Evolutionary conservation across 1,140 invertebrate genomes (phyloP), one percentile per base, ranked within the genome.

Genomic region (Zaprionus lachaisei): DNA sequence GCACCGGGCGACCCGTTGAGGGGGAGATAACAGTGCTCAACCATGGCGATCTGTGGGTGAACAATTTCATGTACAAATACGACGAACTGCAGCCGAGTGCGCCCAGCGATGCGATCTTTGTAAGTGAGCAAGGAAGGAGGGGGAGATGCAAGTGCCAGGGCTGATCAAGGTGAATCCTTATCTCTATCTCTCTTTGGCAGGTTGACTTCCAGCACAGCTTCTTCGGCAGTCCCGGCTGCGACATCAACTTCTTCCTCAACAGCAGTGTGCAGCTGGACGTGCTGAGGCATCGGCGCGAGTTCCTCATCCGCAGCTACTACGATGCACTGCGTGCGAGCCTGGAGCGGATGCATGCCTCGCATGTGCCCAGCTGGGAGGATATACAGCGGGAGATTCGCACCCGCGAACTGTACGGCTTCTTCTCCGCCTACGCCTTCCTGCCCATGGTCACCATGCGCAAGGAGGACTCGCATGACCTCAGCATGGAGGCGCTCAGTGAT

Each of bases 31-130:
- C 83, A 0, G 93, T 94, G 0, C 76, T 94, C 12, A 91, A 93
- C 58, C 94, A 94, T 77, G 94, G 94, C 9, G 94, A 94, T 78
- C 94, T 94, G 28, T 94, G 94, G 94, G 93, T 93, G 12, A 94
- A 94, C 72, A 94, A 94, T 70, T 94, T 94, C 72, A 93, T 94
- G 92, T 94, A 94, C 77, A 93, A 93, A 84, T 94, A 94, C 68
- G 68, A 93, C 28, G 91, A 82, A 5, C 47, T 78, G 69, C 62
- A 75, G 54, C 75, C 81, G 51, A 90, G 76, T 2, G 73, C 73
- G 34, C 91, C 91, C 28, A 85, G 82, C 20, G 91, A 92, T 77
- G 91, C 81, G 31, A 80, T 92, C 26, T 92, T 92, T 26, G 91
- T 92, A 26, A 91, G 91, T 80, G 47, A 5, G 20, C 4, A 20